Conservation (phyloP, 2,113 vertebrate species). For the Callopanchax toddi region DNA sequence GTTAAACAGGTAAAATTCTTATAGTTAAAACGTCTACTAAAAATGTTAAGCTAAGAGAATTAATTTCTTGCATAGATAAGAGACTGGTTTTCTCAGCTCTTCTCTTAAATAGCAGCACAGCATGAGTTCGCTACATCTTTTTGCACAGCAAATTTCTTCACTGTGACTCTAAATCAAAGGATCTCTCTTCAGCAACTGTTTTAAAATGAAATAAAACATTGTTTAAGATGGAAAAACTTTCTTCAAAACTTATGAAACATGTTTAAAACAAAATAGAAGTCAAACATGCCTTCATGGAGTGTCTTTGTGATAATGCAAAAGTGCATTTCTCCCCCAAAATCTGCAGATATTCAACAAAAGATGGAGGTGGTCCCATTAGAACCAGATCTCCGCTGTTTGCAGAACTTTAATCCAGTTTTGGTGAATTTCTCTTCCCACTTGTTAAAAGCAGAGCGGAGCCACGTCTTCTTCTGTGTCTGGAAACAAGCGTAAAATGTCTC, state of each 20-base stretch:
- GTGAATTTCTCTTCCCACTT: conserved; percentile 1
- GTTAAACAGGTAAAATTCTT: conserved; percentile 5
- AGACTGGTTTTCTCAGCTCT: conserved; percentile 7
- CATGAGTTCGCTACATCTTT: neutral
- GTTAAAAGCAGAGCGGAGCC: conserved; percentile 61
- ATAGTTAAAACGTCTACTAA: neutral
- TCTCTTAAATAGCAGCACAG: conserved; percentile 54
- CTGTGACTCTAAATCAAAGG: conserved; percentile 19
- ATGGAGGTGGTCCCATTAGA: neutral
- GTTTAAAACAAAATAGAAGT: neutral
- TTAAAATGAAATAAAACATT: conserved; percentile 3
- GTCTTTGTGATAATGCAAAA: conserved; percentile 3
- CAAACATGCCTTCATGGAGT: neutral
- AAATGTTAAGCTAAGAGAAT: conserved; percentile 11
- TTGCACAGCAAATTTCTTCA: conserved; percentile 5
- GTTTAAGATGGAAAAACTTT: conserved; percentile 1
- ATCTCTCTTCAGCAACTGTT: neutral
- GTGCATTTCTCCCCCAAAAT: conserved; percentile 10
- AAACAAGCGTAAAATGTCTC: conserved; percentile 77
- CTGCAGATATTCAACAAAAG: conserved; percentile 6
- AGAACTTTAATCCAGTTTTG: neutral
- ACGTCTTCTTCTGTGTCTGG: conserved; percentile 70
- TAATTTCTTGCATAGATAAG: conserved; percentile 37
- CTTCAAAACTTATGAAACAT: neutral
- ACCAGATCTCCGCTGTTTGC: neutral